Conservation (phyloP, 2,113 vertebrate species). For the Myrmecobius fasciatus region DNA sequence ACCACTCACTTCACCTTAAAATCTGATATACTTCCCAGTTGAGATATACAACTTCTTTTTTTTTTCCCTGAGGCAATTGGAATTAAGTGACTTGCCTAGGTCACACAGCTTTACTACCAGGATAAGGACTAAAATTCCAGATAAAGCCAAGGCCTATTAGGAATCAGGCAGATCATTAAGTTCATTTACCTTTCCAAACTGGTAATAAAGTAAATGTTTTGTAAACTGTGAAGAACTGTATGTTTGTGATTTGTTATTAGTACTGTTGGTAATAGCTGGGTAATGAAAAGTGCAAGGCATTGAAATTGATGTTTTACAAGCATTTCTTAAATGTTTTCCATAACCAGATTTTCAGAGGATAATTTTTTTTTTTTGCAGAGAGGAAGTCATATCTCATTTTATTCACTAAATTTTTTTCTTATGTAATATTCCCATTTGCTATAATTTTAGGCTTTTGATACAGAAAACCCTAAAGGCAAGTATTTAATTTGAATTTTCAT, state of each 20-base stretch:
- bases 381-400: conserved; percentile 20
- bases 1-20: neutral
- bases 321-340: neutral
- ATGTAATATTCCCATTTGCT: neutral
- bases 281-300: neutral
- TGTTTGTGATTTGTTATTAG: neutral
- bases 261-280: neutral
- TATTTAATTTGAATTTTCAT: conserved; percentile 50
- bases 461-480: neutral
- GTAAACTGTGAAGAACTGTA: neutral
- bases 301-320: neutral
- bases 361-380: conserved; percentile 13
- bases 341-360: conserved; percentile 1
- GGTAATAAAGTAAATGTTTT: neutral
- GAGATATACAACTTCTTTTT: neutral
- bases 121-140: neutral
- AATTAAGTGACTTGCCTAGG: no score
- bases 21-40: neutral
- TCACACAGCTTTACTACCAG: no score
- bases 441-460: conserved; percentile 25
- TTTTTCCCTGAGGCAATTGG: no score
- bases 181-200: neutral
- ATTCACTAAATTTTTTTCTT: conserved; percentile 28
- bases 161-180: neutral
- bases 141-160: neutral